Conservation (phyloP, 1,140 invertebrate species). For the Drosophila mojavensis region DNA sequence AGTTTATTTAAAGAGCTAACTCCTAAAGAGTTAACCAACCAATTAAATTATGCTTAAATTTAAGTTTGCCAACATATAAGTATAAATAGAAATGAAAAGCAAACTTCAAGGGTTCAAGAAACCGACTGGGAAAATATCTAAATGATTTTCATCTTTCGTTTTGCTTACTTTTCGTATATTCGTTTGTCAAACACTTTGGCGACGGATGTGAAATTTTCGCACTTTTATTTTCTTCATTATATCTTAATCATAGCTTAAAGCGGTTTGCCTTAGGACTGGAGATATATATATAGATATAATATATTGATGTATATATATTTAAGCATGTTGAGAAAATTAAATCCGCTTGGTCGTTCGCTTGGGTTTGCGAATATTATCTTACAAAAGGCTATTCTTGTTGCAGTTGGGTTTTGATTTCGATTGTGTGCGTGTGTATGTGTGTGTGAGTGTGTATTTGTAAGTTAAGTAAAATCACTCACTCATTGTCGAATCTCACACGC, state of each 20-base stretch:
- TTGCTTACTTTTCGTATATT: background rate
- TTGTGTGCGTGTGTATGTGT: background rate
- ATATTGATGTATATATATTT: no score
- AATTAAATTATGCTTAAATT: no score
- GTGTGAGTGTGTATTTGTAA: background rate
- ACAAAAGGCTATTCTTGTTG: conserved; percentile 35
- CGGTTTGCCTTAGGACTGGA: background rate
- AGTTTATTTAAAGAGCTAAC: no score
- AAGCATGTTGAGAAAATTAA: conserved; percentile 33
- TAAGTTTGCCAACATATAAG: no score
- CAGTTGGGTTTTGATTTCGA: conserved; percentile 5
- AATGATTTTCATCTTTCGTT: conserved; percentile 1
- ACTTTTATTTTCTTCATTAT: background rate
- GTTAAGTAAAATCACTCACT: conserved; percentile 14
- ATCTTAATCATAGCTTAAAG: conserved; percentile 26
- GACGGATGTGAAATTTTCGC: no score
- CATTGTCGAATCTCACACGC: background rate
- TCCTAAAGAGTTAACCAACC: no score
- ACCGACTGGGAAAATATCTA: no score
- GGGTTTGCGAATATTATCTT: background rate
- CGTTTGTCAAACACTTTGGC: no score
- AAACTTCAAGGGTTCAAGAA: no score
- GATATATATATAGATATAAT: no score
- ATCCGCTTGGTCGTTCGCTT: conserved; percentile 19
- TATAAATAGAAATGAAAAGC: no score